Evolutionary conservation across 2,888 invertebrate species (phyloP).

Genomic region (Epirrhoe tristata): DNA sequence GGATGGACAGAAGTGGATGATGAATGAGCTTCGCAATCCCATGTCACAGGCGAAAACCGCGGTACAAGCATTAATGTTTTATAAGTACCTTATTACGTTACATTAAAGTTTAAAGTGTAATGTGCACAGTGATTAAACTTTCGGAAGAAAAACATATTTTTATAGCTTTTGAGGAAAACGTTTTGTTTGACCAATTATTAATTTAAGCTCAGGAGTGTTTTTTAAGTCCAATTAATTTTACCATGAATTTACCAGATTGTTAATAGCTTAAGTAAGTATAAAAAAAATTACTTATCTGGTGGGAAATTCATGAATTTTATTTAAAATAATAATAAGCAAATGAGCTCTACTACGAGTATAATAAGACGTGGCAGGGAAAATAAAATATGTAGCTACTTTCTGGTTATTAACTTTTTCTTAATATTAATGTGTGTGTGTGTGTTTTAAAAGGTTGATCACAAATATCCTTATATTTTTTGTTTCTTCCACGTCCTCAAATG

Average conservation of each 20-base stretch:
- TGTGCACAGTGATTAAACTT: neutral
- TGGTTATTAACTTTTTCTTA: no score
- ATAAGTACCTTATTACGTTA: conserved; percentile 10
- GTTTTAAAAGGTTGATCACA: neutral
- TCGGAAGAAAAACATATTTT: neutral
- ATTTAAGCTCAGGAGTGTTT: neutral
- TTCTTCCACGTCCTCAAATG: neutral
- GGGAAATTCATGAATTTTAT: no score
- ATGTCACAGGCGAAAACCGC: conserved; percentile 18
- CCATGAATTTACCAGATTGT: no score
- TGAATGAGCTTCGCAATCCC: conserved; percentile 20
- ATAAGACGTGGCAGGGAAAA: no score
- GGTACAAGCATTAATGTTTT: neutral
- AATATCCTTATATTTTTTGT: neutral
- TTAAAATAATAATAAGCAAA: no score
- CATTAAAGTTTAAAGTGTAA: neutral
- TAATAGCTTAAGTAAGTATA: neutral
- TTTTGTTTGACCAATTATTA: neutral
- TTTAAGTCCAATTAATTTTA: neutral
- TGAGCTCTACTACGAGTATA: no score
- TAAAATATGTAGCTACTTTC: no score
- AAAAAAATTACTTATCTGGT: no score
- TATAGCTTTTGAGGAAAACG: neutral
- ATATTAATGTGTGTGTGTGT: neutral
- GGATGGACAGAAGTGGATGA: conserved; percentile 26